phyloP scores from a whole-genome alignment of 2,888 invertebrate genomes.

The Sympetrum striolatum region DNA sequence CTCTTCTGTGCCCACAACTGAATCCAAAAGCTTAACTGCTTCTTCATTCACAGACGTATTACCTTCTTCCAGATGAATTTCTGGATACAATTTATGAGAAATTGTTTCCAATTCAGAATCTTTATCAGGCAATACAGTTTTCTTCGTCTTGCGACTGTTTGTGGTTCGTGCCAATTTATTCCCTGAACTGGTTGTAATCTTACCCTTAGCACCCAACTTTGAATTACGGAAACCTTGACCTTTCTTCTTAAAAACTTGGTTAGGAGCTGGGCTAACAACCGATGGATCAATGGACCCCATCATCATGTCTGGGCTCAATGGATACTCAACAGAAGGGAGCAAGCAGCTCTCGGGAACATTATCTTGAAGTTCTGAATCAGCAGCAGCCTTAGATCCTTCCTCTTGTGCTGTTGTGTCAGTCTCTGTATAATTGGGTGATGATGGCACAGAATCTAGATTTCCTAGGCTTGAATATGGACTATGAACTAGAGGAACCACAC shows the following conservation, averaged over 20 bases:
- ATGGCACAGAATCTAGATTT: slow-evolving; percentile 19
- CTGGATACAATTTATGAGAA: neutral
- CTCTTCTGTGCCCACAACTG: neutral
- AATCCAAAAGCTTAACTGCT: neutral
- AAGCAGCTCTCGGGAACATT: neutral
- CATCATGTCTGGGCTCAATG: slow-evolving; percentile 23
- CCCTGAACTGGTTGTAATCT: neutral
- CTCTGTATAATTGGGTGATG: neutral
- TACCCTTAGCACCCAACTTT: neutral
- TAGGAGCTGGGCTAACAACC: slow-evolving; percentile 23
- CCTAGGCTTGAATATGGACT: slow-evolving; percentile 34
- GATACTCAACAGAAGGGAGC: slow-evolving; percentile 22
- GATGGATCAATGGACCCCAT: slow-evolving; percentile 31
- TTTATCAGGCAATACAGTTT: neutral
- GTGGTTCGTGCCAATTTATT: neutral
- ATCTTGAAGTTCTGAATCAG: neutral
- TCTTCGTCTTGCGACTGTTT: slow-evolving; percentile 1
- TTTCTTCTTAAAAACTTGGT: neutral
- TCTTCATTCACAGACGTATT: slow-evolving; percentile 1
- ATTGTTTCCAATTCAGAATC: neutral
- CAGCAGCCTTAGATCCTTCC: neutral
- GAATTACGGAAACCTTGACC: neutral
- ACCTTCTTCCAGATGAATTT: slow-evolving; percentile 18
- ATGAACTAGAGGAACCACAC: slow-evolving; percentile 28
- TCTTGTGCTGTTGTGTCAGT: neutral